Base-by-base conservation (phyloP, 2,888 invertebrate genomes). In the Ceraclea dissimilis region DNA sequence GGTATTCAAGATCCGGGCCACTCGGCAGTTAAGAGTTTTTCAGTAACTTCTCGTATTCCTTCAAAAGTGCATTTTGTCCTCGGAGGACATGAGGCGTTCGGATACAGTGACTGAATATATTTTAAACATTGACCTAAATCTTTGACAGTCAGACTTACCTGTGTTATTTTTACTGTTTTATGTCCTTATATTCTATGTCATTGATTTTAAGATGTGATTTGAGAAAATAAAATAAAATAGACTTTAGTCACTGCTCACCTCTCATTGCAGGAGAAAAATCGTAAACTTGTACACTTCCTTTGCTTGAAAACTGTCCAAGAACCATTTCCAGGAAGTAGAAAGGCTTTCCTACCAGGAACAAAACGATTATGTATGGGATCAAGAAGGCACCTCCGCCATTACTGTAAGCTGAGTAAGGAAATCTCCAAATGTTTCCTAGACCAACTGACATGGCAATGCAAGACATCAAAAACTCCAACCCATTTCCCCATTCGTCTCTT, bases 301-400 rank as follows among this genome's bases (percentile, higher is more conserved):
- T 76, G 61, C 83, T 83, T 17, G 82, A 81, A 66, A 87, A 88
- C 68, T 88, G 88, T 1, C 88, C 88, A 43, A 88, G 67, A 6
- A 82, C 69, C 74, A 85, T 82, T 70, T 89, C 88, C 73, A 89
- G 70, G 64, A 84, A 86, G 65, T 88, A 87, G 52, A 88, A 73
- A 0, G 85, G 85, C 61, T 83, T 78, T 2, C 85, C 85, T 20
- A 86, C 79, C 48, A 85, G 65, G 21, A 83, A 67, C 20, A 86
- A 69, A 1, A 85, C 79, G 39, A 84, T 76, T 22, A 85, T 67
- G 64, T 85, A 85, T 0, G 85, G 85, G 58, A 85, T 83, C 22
- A 85, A 69, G 64, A 85, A 85, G 1, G 84, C 84, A 2, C 84
- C 84, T 1, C 85, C 85, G 1, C 85, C 85, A 65, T 85, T 85